Evolutionary conservation across 2,797 vertebrate species (phyloP).

Genomic region (Aeoliscus strigatus): DNA sequence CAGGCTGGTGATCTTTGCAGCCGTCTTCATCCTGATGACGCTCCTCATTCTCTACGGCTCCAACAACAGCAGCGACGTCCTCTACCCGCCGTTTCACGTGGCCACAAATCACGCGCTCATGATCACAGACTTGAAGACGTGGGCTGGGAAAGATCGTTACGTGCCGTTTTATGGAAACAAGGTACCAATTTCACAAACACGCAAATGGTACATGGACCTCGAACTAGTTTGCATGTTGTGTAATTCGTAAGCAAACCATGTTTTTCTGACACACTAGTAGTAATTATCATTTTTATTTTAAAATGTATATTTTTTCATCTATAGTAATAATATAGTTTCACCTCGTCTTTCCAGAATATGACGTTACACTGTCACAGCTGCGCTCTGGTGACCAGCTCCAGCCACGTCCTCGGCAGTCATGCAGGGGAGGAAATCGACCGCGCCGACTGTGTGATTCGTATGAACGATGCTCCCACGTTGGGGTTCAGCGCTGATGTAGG

Average conservation of each 20-base stretch:
- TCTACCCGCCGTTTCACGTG: conserved; percentile 62
- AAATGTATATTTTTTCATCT: too few species aligned
- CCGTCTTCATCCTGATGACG: conserved; percentile 85
- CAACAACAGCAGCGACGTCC: conserved; percentile 75
- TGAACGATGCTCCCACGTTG: conserved; percentile 91
- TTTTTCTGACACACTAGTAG: too few species aligned
- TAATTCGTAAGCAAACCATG: too few species aligned
- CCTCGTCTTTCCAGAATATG: conserved; percentile 75
- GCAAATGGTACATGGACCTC: neutral
- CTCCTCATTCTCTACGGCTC: conserved; percentile 94
- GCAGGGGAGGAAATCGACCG: conserved; percentile 82
- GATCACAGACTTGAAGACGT: conserved; percentile 82
- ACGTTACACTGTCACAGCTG: conserved; percentile 82
- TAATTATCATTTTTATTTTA: too few species aligned
- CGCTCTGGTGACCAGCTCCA: conserved; percentile 91
- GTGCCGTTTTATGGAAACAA: conserved; percentile 84
- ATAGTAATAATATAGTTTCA: neutral
- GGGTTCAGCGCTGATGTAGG: conserved; percentile 85
- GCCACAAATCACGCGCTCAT: conserved; percentile 42
- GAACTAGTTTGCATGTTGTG: too few species aligned
- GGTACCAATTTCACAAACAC: conserved; percentile 55
- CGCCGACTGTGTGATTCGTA: conserved; percentile 89
- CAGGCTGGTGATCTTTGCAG: conserved; percentile 81
- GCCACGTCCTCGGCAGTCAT: conserved; percentile 84
- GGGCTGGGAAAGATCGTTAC: conserved; percentile 81